Percentiles rank a stretch among this genome's conserved stretches.
phyloP scores from a whole-genome alignment of 2,888 invertebrate genomes.

The Torymus tubicola region DNA sequence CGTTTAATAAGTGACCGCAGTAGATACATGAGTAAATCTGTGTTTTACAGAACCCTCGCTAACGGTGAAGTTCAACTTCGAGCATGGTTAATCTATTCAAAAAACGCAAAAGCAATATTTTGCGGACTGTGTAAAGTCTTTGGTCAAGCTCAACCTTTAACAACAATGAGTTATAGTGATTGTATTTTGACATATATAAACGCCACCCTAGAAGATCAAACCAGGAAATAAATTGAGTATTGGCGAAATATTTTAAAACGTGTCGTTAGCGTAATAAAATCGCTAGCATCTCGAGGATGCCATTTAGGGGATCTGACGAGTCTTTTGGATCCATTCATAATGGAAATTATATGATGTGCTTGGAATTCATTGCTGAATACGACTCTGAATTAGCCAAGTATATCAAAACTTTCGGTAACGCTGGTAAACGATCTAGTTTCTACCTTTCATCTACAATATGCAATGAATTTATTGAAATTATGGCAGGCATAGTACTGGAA shows the following conservation, averaged over 20 bases:
- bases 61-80: too few relatives aligned
- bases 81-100: too few relatives aligned
- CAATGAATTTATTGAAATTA: conserved; percentile 66
- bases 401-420: conserved; percentile 64
- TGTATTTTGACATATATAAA: not conserved
- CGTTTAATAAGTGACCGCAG: too few relatives aligned
- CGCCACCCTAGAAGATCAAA: not conserved
- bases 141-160: too few relatives aligned
- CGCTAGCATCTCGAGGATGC: conserved; percentile 60
- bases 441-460: conserved; percentile 66
- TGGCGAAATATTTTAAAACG: conserved; percentile 64
- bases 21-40: too few relatives aligned
- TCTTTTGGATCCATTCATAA: conserved; percentile 63
- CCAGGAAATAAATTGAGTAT: conserved; percentile 58
- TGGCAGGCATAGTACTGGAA: too few relatives aligned
- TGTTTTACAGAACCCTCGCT: too few relatives aligned
- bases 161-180: too few relatives aligned
- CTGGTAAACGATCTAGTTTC: conserved; percentile 62
- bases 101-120: too few relatives aligned
- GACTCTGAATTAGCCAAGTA: conserved; percentile 65
- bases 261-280: conserved; percentile 63
- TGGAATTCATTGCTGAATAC: conserved; percentile 66
- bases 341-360: conserved; percentile 66
- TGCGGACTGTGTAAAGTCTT: too few relatives aligned
- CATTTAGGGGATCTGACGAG: conserved; percentile 65